Evolutionary conservation across 2,797 vertebrate species (phyloP).

Genomic region (Telmatherina bonti): DNA sequence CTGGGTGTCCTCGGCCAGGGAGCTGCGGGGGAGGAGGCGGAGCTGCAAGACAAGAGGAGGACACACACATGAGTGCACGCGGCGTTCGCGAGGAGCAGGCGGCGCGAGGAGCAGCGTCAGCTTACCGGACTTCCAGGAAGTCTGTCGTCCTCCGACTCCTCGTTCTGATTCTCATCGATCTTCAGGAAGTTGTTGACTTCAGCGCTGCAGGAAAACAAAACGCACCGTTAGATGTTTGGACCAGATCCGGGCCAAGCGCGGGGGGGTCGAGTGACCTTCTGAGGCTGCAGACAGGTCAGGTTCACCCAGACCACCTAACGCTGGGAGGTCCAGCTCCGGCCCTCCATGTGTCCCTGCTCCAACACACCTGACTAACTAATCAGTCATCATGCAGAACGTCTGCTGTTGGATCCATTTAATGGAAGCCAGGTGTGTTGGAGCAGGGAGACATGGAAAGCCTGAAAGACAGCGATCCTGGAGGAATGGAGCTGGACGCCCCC

Average conservation of each 20-base stretch:
- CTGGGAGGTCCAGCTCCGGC: too few relatives aligned
- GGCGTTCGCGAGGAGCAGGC: background rate
- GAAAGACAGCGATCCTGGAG: too few relatives aligned
- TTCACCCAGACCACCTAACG: conserved; percentile 5
- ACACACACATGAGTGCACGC: background rate
- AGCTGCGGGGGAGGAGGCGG: conserved; percentile 71
- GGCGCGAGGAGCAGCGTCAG: conserved; percentile 1
- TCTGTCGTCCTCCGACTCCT: conserved; percentile 66
- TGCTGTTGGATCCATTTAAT: too few relatives aligned
- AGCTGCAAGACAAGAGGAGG: conserved; percentile 56
- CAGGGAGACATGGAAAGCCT: too few relatives aligned
- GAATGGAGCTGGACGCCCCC: too few relatives aligned
- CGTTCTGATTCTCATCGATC: conserved; percentile 83
- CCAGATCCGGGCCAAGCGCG: background rate
- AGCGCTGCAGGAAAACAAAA: conserved; percentile 63
- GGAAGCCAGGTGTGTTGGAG: too few relatives aligned
- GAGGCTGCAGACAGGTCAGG: conserved; percentile 44
- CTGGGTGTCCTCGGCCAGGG: conserved; percentile 83
- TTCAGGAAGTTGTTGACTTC: conserved; percentile 83
- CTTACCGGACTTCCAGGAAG: conserved; percentile 60
- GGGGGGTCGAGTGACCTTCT: conserved; percentile 3
- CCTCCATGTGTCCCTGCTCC: too few relatives aligned
- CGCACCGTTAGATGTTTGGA: background rate
- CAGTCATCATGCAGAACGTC: too few relatives aligned
- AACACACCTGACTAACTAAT: too few relatives aligned